Evolutionary conservation across 1,140 invertebrate genomes (phyloP).

Genomic region (Leguminivora glycinivorella): DNA sequence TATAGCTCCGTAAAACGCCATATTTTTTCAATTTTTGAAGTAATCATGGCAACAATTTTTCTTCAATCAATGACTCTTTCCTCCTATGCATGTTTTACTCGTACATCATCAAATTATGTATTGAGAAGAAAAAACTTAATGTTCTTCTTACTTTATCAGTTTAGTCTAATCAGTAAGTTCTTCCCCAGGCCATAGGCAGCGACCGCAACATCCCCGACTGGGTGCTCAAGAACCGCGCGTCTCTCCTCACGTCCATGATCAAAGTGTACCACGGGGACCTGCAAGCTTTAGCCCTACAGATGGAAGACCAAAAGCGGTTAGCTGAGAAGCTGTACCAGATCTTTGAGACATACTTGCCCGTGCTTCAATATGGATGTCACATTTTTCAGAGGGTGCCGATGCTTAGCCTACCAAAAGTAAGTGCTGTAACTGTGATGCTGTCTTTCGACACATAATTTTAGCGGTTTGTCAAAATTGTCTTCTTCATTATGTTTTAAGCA

Average conservation of each 20-base stretch:
- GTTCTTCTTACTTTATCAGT: too few relatives aligned
- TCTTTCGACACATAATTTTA: too few relatives aligned
- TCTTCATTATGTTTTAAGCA: too few relatives aligned
- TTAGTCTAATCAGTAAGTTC: conserved; percentile 18
- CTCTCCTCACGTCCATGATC: conserved; percentile 85
- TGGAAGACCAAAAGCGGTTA: conserved; percentile 82
- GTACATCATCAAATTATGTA: too few relatives aligned
- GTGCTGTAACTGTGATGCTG: too few relatives aligned
- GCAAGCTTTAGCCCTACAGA: conserved; percentile 81
- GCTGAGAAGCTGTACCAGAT: conserved; percentile 89
- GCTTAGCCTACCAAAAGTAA: conserved; percentile 88
- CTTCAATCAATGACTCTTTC: too few relatives aligned
- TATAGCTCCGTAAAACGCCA: too few relatives aligned
- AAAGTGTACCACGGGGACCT: conserved; percentile 90
- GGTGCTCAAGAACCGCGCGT: conserved; percentile 86
- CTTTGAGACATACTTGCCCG: conserved; percentile 90
- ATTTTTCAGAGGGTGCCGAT: conserved; percentile 89
- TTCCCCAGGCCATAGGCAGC: conserved; percentile 87
- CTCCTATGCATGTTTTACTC: too few relatives aligned
- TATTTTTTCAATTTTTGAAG: too few relatives aligned
- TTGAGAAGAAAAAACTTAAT: too few relatives aligned
- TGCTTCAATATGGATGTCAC: conserved; percentile 87
- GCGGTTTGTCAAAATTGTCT: too few relatives aligned
- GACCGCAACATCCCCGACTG: conserved; percentile 90
- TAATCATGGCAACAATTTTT: too few relatives aligned